A percentile compares a stretch with the other conserved stretches of the same genome.
Evolutionary conservation across 2,797 vertebrate species (phyloP).

Genomic region (Scyliorhinus canicula): DNA sequence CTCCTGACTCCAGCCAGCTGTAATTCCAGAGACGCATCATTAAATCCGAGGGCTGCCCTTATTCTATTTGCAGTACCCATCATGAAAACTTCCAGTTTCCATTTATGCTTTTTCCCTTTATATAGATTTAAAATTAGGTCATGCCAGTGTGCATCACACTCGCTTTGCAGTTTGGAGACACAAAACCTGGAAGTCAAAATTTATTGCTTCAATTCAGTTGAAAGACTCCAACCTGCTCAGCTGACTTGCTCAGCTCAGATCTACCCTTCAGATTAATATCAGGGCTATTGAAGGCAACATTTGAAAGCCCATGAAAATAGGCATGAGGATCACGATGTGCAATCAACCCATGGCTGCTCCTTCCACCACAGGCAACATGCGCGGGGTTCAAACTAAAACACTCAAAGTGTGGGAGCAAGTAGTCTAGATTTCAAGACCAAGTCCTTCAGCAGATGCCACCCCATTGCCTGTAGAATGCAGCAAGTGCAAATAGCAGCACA

Average conservation of each 20-base stretch:
- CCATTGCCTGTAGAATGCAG: not conserved
- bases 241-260: not conserved
- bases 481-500: not conserved
- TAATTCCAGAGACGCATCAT: not conserved
- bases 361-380: not conserved
- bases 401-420: not conserved
- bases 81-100: not conserved
- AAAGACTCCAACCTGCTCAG: not conserved
- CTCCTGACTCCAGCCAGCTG: not conserved
- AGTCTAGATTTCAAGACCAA: not conserved
- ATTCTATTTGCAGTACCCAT: not conserved
- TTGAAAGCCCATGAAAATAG: not conserved
- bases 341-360: not conserved
- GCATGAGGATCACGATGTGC: not conserved
- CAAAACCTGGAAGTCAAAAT: not conserved
- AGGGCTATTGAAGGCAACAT: not conserved
- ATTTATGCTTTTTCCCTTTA: not conserved
- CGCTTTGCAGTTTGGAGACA: not conserved
- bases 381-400: too few relatives aligned
- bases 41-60: not conserved
- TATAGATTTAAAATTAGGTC: not conserved
- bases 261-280: not conserved
- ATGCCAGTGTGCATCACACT: not conserved
- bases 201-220: not conserved
- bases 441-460: not conserved